Conservation (phyloP, 2,797 vertebrate genomes). For the Melanogrammus aeglefinus region DNA sequence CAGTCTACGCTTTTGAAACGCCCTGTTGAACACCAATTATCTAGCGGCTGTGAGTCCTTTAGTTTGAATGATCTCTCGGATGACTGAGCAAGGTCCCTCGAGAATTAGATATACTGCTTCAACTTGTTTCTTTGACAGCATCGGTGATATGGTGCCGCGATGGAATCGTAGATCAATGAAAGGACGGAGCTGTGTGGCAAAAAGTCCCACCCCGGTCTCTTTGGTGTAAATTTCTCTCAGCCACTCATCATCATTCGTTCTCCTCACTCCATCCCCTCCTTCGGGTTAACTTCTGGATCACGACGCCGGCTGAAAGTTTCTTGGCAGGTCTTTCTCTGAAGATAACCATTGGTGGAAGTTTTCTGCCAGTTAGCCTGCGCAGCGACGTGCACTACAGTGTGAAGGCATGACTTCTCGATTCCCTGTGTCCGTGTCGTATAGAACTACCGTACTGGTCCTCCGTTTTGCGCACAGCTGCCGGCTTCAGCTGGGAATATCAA, state of each 20-base stretch:
- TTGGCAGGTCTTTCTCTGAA: slow-evolving; percentile 17
- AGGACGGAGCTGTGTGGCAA: no score
- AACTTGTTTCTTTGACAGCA: no score
- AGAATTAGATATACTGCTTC: no score
- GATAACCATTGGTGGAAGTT: slow-evolving; percentile 17
- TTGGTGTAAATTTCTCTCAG: slow-evolving; percentile 31
- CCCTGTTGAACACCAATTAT: no score
- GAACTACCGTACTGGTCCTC: slow-evolving; percentile 22
- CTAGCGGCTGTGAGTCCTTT: no score
- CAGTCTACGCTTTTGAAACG: no score
- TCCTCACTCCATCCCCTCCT: slow-evolving; percentile 40
- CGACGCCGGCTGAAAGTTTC: slow-evolving; percentile 28
- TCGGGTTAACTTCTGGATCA: slow-evolving; percentile 33
- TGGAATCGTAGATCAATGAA: no score
- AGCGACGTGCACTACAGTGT: slow-evolving; percentile 38
- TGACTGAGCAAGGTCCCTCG: no score
- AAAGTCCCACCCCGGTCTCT: neutral
- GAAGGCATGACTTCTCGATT: slow-evolving; percentile 31
- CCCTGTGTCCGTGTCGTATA: slow-evolving; percentile 23
- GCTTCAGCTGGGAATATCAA: slow-evolving; percentile 26
- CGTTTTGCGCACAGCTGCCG: slow-evolving; percentile 26
- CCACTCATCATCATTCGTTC: slow-evolving; percentile 32
- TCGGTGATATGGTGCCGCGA: no score
- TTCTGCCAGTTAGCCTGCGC: slow-evolving; percentile 20
- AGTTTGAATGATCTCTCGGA: no score